Conservation (phyloP, 2,888 invertebrate species). For the Beris chalybata region DNA sequence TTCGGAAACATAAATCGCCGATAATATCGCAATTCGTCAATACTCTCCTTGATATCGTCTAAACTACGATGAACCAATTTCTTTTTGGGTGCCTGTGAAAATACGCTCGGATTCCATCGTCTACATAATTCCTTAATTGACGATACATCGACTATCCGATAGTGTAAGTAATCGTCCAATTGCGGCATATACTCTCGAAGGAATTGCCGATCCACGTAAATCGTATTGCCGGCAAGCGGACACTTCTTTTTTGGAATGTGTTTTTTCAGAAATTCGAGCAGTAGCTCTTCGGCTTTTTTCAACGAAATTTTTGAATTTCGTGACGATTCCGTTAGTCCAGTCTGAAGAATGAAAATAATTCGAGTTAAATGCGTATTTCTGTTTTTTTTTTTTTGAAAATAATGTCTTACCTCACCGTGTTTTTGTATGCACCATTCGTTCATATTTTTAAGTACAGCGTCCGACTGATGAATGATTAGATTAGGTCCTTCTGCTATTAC, state of each 20-base stretch:
- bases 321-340: slow-evolving; percentile 77
- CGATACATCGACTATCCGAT: slow-evolving; percentile 91
- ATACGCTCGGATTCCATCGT: slow-evolving; percentile 73
- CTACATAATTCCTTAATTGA: slow-evolving; percentile 81
- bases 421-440: slow-evolving; percentile 79
- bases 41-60: slow-evolving; percentile 85
- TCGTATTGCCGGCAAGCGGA: slow-evolving; percentile 84
- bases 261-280: slow-evolving; percentile 72
- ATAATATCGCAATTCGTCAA: slow-evolving; percentile 81
- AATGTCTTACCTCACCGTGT: slow-evolving; percentile 69
- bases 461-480: slow-evolving; percentile 77
- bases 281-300: slow-evolving; percentile 67
- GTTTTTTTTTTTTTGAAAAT: background rate
- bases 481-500: slow-evolving; percentile 74
- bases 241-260: slow-evolving; percentile 61
- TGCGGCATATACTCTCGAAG: slow-evolving; percentile 79
- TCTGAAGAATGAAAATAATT: slow-evolving; percentile 59
- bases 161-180: slow-evolving; percentile 79
- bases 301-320: slow-evolving; percentile 67
- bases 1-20: slow-evolving; percentile 63
- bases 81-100: slow-evolving; percentile 64
- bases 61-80: slow-evolving; percentile 70
- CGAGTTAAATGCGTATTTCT: background rate
- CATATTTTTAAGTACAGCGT: slow-evolving; percentile 75
- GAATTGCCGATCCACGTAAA: slow-evolving; percentile 85